Evolutionary conservation across 2,113 vertebrate species (phyloP).

Genomic region (Phyllostomus discolor): DNA sequence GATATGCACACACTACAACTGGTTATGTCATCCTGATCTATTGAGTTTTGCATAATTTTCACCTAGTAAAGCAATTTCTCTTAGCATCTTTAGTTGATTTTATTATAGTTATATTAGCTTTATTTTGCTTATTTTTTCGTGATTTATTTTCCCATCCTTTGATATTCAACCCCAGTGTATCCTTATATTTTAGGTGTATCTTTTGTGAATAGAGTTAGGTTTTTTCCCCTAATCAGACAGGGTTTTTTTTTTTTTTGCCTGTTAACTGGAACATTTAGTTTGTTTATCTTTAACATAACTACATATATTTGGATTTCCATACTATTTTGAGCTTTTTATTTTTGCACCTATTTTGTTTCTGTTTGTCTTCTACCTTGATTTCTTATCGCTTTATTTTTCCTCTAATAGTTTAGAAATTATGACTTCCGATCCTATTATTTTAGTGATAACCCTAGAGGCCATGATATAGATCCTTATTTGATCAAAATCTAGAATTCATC

Average conservation of each 20-base stretch:
- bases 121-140: not conserved
- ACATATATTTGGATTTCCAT: not conserved
- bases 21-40: not conserved
- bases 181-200: not conserved
- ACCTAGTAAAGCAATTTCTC: not conserved
- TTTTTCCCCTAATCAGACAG: not conserved
- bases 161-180: not conserved
- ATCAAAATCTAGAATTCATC: not conserved
- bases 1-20: not conserved
- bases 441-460: not conserved
- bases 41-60: not conserved
- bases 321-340: not conserved
- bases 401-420: not conserved
- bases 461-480: not conserved
- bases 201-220: not conserved
- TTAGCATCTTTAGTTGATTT: not conserved
- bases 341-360: not conserved
- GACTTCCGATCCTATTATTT: not conserved
- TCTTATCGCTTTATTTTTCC: not conserved
- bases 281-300: not conserved
- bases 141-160: not conserved
- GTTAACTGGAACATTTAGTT: not conserved
- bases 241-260: not conserved
- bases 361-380: not conserved
- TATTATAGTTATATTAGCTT: not conserved